phyloP scores from a whole-genome alignment of 1,140 invertebrate genomes.

The Piezodorus guildinii region DNA sequence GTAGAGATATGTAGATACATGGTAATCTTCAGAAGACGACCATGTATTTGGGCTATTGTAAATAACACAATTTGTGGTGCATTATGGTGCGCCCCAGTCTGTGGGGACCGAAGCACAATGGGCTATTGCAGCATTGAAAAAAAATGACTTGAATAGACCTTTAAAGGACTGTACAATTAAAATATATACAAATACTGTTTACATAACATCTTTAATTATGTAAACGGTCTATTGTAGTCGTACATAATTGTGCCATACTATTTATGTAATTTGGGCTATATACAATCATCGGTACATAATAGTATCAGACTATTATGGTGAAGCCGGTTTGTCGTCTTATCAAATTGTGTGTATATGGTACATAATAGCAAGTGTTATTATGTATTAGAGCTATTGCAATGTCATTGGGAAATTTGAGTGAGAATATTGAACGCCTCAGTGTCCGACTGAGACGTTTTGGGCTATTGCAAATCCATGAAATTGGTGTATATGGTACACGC shows the following conservation, averaged over 20 bases:
- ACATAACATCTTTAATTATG: constrained; percentile 2
- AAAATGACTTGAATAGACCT: constrained; percentile 23
- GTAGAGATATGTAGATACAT: constrained; percentile 7
- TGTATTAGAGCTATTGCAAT: constrained; percentile 25
- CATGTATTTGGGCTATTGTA: constrained; percentile 28
- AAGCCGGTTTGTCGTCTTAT: constrained; percentile 13
- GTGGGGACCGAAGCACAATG: constrained; percentile 22
- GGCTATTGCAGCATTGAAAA: constrained; percentile 25
- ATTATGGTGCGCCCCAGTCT: constrained; percentile 23
- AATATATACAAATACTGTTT: constrained; percentile 20
- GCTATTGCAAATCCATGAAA: constrained; percentile 27
- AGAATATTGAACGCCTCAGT: constrained; percentile 20
- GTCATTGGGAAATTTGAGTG: constrained; percentile 23
- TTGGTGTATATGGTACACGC: constrained; percentile 24
- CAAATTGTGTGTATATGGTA: constrained; percentile 15
- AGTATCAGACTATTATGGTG: constrained; percentile 25
- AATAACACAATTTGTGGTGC: constrained; percentile 21
- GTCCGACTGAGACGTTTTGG: constrained; percentile 26
- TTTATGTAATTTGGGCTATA: constrained; percentile 27
- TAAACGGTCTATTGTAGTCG: constrained; percentile 18
- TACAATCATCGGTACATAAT: constrained; percentile 26
- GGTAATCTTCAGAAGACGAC: neutral
- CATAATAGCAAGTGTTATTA: neutral
- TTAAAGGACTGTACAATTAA: constrained; percentile 15
- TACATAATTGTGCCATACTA: constrained; percentile 30